Evolutionary conservation across 2,888 invertebrate species (phyloP), one percentile per base, ranked within the genome.

Genomic region (Clitarchus hookeri): DNA sequence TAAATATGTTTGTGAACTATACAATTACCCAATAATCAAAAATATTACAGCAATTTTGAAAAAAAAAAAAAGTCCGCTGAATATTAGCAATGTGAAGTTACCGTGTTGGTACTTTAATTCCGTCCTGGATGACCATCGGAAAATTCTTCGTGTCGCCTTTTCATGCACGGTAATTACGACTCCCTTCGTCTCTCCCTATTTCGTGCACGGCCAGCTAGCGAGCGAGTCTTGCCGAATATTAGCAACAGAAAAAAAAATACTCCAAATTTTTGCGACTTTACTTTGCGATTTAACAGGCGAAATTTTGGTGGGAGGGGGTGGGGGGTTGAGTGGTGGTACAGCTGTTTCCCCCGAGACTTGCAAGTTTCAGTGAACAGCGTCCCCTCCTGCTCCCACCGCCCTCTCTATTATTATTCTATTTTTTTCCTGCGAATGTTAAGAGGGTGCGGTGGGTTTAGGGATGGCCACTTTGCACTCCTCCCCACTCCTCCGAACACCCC

Each of bases 381-480:
- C 6, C 48, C 8, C 48, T 48, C 12, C 48, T 13, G 48, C 16
- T 11, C 65, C 23, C n/a, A 65, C 65, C 23, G n/a, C 65, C 23
- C 65, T 65, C 65, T 19, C 65, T 65, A 65, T 65, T 65, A 65
- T 65, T 65, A 65, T 65, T 65, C 65, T 65, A 65, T 65, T 65
- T 48, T 16, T n/a, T 23, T 19, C 1, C n/a, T 16, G 65, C 65
- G 65, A 23, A 65, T 65, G 65, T 65, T 65, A 65, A 65, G 65
- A 65, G 65, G 23, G 65, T 65, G 65, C 65, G n/a, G 65, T 65
- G 65, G 65, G 65, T 65, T 23, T 23, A n/a, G 65, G 65, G 65
- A 65, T 65, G 65, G 65, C 65, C 65, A 65, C 65, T 84, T 48
- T 84, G 53, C 26, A 25, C 54, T 16, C 84, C 19, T 27, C 84